Evolutionary conservation across 2,113 vertebrate species (phyloP), one percentile per base, ranked within the genome.

Genomic region (Chionomys nivalis): DNA sequence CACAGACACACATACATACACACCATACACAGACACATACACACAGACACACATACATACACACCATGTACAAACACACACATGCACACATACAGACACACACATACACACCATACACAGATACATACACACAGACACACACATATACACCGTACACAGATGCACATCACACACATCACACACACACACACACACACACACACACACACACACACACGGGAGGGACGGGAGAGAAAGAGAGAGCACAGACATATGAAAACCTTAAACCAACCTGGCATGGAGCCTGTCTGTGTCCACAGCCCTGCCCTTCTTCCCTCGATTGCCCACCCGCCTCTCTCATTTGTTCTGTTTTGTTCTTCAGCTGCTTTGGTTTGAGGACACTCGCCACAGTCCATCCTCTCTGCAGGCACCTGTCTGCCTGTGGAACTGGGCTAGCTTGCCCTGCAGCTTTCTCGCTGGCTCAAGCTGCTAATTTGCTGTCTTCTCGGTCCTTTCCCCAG

Each of bases 291-390:
- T 7, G 4, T 76, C 68, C 65, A 47, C 55, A 5, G 55, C 72
- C 36, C 4, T 10, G 75, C 6, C 0, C 26, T 19, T 68, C 24
- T 1, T 58, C 58, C 63, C 16, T n/a, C 24, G 0, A 11, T 28
- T 9, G 42, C 11, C 24, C 36, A 8, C 36, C 52, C 2, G 10
- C 44, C 14, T 1, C 44, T 31, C 36, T 49, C 76, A 33, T 55
- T 16, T 42, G 65, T 70, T 13, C 17, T 5, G 17, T 33, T 58
- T 72, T 70, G 13, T 39, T 13, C 78, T n/a, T 39, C 7, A 31
- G 4, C 13, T 31, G 7, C 21, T 19, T 16, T 11, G 11, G 5
- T 19, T 78, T 17, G 55, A 70, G 65, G 28, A 13, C 9, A 13
- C n/a, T 12, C 5, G 10, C 58, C 49, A n/a, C 7, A 21, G 17